Evolutionary conservation across 2,113 vertebrate species (phyloP).

Genomic region (Gila orcuttii): DNA sequence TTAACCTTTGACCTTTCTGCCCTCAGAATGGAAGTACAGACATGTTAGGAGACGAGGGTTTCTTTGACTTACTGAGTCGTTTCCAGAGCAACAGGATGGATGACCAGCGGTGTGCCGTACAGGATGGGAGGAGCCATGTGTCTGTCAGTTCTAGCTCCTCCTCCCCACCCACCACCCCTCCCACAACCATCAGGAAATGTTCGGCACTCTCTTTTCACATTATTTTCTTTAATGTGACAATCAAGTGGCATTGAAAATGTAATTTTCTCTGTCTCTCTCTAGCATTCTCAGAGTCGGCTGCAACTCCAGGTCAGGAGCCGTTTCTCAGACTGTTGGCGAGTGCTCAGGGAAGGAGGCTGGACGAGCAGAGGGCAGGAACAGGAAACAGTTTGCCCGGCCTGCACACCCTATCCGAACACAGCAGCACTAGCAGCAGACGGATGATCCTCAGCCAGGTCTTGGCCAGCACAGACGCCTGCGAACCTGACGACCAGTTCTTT

Average conservation of each 20-base stretch:
- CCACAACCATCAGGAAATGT: conserved; percentile 83
- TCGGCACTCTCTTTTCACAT: conserved; percentile 47
- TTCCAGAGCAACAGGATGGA: conserved; percentile 99
- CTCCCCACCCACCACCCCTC: conserved; percentile 75
- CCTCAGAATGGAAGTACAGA: conserved; percentile 81
- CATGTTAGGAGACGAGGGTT: conserved; percentile 87
- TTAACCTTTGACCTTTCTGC: conserved; percentile 4
- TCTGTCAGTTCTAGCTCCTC: conserved; percentile 62
- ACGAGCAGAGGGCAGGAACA: conserved; percentile 82
- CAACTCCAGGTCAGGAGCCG: conserved; percentile 80
- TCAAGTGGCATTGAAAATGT: background rate
- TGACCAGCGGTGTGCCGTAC: conserved; percentile 88
- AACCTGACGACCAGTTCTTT: conserved; percentile 93
- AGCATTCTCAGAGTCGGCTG: conserved; percentile 79
- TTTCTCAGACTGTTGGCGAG: conserved; percentile 80
- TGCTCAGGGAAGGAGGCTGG: conserved; percentile 82
- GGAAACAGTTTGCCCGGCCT: conserved; percentile 84
- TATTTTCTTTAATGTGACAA: background rate
- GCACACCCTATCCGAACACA: conserved; percentile 8
- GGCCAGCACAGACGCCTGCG: conserved; percentile 74
- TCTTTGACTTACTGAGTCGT: conserved; percentile 93
- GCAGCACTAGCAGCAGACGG: conserved; percentile 73
- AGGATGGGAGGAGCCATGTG: conserved; percentile 74
- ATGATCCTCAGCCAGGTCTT: conserved; percentile 81
- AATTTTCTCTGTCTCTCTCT: background rate